phyloP scores from a whole-genome alignment of 2,888 invertebrate species.

The Dione juno region DNA sequence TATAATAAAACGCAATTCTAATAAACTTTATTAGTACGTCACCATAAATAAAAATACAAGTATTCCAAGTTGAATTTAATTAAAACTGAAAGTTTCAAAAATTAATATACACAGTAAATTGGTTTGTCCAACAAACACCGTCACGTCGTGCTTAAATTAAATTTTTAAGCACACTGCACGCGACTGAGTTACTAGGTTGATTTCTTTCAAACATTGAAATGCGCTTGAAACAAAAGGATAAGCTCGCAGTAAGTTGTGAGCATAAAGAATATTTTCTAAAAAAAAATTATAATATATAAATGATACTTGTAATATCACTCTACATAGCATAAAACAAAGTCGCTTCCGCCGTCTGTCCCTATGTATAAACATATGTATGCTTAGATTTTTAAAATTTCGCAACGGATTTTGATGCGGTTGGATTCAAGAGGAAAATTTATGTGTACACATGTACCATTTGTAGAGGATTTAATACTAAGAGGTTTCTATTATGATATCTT shows the following conservation, averaged over 20 bases:
- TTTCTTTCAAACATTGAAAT: not conserved
- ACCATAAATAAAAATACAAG: slow-evolving; percentile 21
- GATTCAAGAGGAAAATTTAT: no score
- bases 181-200: slow-evolving; percentile 22
- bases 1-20: slow-evolving; percentile 8
- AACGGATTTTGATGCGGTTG: no score
- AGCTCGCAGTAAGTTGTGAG: not conserved
- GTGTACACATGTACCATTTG: no score
- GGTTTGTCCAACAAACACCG: slow-evolving; percentile 41
- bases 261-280: not conserved
- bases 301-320: not conserved
- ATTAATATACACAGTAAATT: slow-evolving; percentile 44
- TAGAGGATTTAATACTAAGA: no score
- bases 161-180: slow-evolving; percentile 30
- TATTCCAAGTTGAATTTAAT: slow-evolving; percentile 28
- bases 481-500: no score
- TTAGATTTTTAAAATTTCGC: no score
- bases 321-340: no score
- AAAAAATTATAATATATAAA: not conserved
- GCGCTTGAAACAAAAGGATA: not conserved
- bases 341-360: no score
- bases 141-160: slow-evolving; percentile 37
- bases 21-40: slow-evolving; percentile 8
- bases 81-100: slow-evolving; percentile 33
- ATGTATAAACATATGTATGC: no score